Evolutionary conservation across 2,113 vertebrate species (phyloP), one percentile per base, ranked within the genome.

Genomic region (Tragelaphus strepsiceros): DNA sequence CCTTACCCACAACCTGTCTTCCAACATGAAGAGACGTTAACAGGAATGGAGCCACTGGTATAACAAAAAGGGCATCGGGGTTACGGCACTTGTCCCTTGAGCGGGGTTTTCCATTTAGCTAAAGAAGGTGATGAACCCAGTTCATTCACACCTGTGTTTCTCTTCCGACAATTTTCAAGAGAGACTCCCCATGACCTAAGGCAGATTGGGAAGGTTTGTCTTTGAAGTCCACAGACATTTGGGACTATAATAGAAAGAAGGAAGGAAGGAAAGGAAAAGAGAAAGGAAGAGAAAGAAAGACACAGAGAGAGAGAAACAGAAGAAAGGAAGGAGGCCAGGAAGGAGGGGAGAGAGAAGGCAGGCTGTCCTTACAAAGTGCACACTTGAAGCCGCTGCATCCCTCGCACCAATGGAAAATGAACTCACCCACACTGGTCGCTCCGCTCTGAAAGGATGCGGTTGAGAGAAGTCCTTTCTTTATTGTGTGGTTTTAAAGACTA

Each of bases 401-500:
- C 61, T 2, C 78, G 8, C 59, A 64, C 88, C 62, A 77, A 43
- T 10, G 39, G 91, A 95, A 92, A 91, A 96, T 90, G 96, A 94
- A 95, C 95, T 95, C 67, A 39, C 64, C 62, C 95, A 39, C 88
- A 53, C 0, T 39, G 80, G 80, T 3, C 10, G n/a, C 71, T 49
- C 0, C 0, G 10, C 78, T 74, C 97, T 96, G 78, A 94, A 98
- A 95, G 51, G 97, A 7, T 10, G 59, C 54, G 0, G 54, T 30
- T 28, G 91, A 95, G 96, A 86, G 93, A 54, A 35, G 67, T 26
- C 49, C 93, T 94, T 96, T 97, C 96, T 94, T 64, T 30, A 96
- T 95, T 96, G 96, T 96, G 88, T 8, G 2, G 3, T 28, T 89
- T 95, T 94, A 95, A 77, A 97, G 83, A 91, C 59, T 51, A 14